A percentile compares a stretch with the other conserved stretches of the same genome.
Evolutionary conservation across 1,140 invertebrate genomes (phyloP).

Genomic region (Sinella curviseta): DNA sequence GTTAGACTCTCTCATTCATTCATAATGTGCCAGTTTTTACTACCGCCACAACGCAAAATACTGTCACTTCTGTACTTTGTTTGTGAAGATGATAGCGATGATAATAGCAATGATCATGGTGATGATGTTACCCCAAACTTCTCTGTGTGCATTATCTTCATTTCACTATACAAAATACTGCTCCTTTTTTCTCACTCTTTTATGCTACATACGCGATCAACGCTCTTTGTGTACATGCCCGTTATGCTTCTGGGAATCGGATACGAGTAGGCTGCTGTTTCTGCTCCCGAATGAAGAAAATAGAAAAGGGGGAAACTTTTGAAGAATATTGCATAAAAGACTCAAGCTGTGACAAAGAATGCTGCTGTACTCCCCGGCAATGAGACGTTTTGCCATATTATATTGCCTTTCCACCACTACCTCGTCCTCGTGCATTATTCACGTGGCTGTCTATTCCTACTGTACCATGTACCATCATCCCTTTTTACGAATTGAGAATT

Average conservation of each 20-base stretch:
- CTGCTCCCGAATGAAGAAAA: background rate
- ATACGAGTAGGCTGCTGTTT: no score
- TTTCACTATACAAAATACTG: no score
- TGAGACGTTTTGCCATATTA: background rate
- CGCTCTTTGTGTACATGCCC: no score
- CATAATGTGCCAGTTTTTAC: background rate
- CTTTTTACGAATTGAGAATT: no score
- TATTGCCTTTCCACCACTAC: background rate
- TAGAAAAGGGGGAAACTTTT: slow-evolving; percentile 3
- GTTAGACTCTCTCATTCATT: background rate
- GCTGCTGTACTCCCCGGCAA: background rate
- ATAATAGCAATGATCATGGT: background rate
- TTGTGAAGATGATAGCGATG: no score
- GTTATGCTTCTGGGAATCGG: slow-evolving; percentile 1
- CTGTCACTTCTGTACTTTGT: no score
- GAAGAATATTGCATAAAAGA: slow-evolving; percentile 4
- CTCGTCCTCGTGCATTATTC: background rate
- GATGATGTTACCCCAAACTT: background rate
- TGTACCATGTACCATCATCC: no score
- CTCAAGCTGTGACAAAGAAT: background rate
- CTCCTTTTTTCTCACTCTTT: slow-evolving; percentile 1
- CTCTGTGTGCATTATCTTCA: no score
- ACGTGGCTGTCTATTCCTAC: background rate
- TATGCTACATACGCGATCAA: background rate
- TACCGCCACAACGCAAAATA: no score